Evolutionary conservation across 53 echinoderm and acorn worm species (phyloP).

Genomic region (Henricia sp.): DNA sequence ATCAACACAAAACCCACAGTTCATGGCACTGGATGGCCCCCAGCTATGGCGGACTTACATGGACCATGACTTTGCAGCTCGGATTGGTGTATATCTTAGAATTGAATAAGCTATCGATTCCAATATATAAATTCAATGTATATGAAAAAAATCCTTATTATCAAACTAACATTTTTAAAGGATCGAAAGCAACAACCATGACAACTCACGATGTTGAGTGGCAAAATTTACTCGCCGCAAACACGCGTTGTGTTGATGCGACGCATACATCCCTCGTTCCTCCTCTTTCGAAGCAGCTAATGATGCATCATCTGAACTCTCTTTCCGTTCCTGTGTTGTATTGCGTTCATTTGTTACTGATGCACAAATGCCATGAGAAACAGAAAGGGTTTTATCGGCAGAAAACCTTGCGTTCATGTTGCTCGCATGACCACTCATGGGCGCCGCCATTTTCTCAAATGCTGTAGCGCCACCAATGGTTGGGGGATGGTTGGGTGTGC

Average conservation of each 20-base stretch:
- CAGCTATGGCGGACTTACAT: no score
- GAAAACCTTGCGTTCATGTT: conserved; percentile 2
- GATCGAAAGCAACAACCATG: background rate
- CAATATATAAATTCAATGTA: no score
- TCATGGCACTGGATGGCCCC: no score
- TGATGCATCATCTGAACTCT: background rate
- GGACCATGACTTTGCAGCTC: no score
- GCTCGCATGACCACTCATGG: background rate
- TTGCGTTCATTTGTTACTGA: background rate
- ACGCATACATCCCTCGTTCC: background rate
- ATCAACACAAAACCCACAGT: no score
- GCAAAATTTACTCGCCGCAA: conserved; percentile 44
- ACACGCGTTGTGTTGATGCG: conserved; percentile 49
- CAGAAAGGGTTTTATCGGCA: background rate
- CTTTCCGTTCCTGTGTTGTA: background rate
- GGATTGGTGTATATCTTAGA: no score
- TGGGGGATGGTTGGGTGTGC: no score
- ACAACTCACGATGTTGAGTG: conserved; percentile 34
- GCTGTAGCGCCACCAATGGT: conserved; percentile 37
- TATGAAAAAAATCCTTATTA: no score
- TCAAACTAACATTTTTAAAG: background rate
- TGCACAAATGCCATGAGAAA: background rate
- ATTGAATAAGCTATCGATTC: no score
- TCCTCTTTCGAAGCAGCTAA: background rate
- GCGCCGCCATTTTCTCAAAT: conserved; percentile 18